Evolutionary conservation across 2,797 vertebrate genomes (phyloP), one percentile per base, ranked within the genome.

Genomic region (Phoxinus dragarum): DNA sequence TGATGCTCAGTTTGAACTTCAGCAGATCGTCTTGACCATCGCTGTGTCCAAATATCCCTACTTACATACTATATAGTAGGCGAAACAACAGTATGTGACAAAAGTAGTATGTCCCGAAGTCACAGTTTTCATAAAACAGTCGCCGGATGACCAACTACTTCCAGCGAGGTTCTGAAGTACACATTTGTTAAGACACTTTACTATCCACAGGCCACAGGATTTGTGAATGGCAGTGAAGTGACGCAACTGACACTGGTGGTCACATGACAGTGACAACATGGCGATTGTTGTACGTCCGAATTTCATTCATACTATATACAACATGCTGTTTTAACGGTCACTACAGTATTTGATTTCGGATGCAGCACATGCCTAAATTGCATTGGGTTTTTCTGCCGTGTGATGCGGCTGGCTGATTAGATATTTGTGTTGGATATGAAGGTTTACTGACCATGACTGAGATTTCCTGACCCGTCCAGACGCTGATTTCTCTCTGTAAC

Each of bases 381-480:
- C n/a, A n/a, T 14, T 31, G n/a, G 31, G n/a, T 31, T 14, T 2
- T 14, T 2, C 59, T 61, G 56, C 23, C 56, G 12, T 27, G 59
- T 61, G n/a, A n/a, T 59, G 3, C 40, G 44, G 44, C 44, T 0
- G 59, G 59, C 59, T 61, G 59, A 64, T 31, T 31, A 64, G 12
- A 64, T 56, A 56, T 56, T 23, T 38, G 36, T 38, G 36, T 27
- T 27, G 27, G 27, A 27, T 27, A 27, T 44, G 31, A 36, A 34
- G 49, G 11, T 52, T 31, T 36, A 91, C 96, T 96, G 90, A 99
- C 98, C 98, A 99, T 88, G 97, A 98, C 80, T 94, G 95, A 75
- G 97, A 98, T 87, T 97, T 98, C 81, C 95, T 94, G 86, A 99
- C 89, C 1, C 96, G 93, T 0, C 93, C 92, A 0, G 95, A 94